These are phyloP conservation scores for Phylloscopus trochiloides DNA, from an alignment of 2,113 vertebrate species.

Conservation along the genomic window DNA sequence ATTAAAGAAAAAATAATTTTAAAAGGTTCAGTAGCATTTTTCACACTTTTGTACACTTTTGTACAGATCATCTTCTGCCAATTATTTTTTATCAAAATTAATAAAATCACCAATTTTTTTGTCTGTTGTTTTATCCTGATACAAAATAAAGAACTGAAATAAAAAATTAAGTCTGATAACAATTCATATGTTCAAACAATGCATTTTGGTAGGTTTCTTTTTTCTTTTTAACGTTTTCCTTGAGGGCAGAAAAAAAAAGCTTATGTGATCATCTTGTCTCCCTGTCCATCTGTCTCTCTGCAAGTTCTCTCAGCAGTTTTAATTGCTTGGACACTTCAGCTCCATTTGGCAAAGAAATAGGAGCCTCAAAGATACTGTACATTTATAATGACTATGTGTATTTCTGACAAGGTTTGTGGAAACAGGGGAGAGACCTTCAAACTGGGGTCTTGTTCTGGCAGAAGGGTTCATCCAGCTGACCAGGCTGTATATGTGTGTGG, in stretches of 20 bases:
- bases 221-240: neutral
- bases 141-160: neutral
- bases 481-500: rapidly evolving
- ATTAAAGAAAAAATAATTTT: neutral
- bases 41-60: neutral
- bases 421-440: neutral
- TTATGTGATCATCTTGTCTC: neutral
- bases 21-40: neutral
- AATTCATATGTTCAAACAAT: neutral
- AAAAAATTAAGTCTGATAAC: neutral
- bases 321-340: neutral
- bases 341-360: neutral
- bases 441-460: neutral
- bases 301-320: neutral
- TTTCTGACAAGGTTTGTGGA: neutral
- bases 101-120: neutral
- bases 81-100: neutral
- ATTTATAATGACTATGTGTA: neutral
- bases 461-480: neutral
- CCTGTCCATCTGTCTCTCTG: neutral
- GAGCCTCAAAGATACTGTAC: neutral
- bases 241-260: neutral
- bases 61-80: neutral
- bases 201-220: neutral
- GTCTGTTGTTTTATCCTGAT: neutral